These are phyloP conservation scores for Tragulus kanchil DNA, from an alignment of 2,113 vertebrate genomes.

Conservation along the genomic window DNA sequence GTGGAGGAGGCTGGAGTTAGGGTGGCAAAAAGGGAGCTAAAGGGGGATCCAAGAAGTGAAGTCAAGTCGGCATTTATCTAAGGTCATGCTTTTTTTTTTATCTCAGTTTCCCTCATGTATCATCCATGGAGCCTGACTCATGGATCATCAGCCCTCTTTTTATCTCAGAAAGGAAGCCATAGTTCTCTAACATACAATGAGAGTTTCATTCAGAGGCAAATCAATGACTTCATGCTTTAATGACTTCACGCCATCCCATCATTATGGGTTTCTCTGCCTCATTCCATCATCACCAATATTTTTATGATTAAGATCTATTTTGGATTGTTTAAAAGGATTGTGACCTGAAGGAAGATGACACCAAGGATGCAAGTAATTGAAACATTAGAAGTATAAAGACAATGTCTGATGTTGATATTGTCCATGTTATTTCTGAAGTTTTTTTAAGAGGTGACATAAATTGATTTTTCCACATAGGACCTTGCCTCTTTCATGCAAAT, in stretches of 20 bases:
- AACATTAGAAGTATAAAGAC: not conserved
- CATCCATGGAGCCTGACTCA: too few relatives aligned
- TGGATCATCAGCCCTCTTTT: too few relatives aligned
- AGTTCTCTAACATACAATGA: not conserved
- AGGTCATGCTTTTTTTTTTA: too few relatives aligned
- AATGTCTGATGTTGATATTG: not conserved
- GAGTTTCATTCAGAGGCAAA: conserved; percentile 38
- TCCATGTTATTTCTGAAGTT: not conserved
- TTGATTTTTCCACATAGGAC: not conserved
- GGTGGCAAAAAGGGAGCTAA: too few relatives aligned
- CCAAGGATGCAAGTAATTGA: not conserved
- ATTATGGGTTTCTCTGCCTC: not conserved
- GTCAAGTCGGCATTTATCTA: too few relatives aligned
- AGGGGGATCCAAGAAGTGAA: too few relatives aligned
- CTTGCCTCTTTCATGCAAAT: not conserved
- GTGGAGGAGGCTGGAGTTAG: not conserved
- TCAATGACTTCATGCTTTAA: not conserved
- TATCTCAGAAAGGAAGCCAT: not conserved
- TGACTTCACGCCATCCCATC: not conserved
- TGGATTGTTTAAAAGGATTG: not conserved
- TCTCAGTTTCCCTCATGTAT: too few relatives aligned
- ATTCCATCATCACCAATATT: not conserved
- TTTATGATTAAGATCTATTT: not conserved
- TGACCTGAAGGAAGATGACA: not conserved
- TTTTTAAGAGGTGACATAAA: not conserved